Evolutionary conservation across 2,888 invertebrate genomes (phyloP).

Genomic region (Blastobasis adustella): DNA sequence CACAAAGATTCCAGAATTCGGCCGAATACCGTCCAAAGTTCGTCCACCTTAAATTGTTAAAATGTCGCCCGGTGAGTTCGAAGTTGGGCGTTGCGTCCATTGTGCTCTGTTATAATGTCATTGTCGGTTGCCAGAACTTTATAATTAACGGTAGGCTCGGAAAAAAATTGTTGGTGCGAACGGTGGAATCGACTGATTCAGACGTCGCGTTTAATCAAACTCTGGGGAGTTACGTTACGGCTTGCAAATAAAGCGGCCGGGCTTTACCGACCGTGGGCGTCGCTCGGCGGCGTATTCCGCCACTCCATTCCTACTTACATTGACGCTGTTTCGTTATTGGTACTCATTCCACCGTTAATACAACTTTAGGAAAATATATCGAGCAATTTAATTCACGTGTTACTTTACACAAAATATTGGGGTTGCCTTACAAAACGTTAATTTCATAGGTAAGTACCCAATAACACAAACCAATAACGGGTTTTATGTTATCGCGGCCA

Average conservation of each 20-base stretch:
- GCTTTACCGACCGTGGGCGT: constrained; percentile 10
- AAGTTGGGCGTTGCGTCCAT: constrained; percentile 32
- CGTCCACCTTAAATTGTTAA: constrained; percentile 4
- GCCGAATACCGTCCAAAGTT: too few relatives aligned
- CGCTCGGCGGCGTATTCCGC: constrained; percentile 13
- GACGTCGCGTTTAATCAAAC: constrained; percentile 46
- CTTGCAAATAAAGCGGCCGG: constrained; percentile 8
- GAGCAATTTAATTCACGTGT: too few relatives aligned
- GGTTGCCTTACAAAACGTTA: too few relatives aligned
- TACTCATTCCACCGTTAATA: too few relatives aligned
- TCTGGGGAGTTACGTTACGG: constrained; percentile 22
- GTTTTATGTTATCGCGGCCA: not conserved
- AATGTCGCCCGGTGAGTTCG: constrained; percentile 18
- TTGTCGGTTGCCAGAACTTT: constrained; percentile 38
- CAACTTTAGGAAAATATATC: too few relatives aligned
- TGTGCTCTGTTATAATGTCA: constrained; percentile 36
- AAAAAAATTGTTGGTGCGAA: constrained; percentile 29
- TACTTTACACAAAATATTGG: too few relatives aligned
- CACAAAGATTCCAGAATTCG: too few relatives aligned
- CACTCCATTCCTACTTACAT: constrained; percentile 12
- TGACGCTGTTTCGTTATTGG: too few relatives aligned
- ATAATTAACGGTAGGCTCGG: constrained; percentile 43
- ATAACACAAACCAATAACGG: too few relatives aligned
- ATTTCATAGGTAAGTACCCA: too few relatives aligned
- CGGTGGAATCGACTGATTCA: constrained; percentile 37